Conservation (phyloP, 2,113 vertebrate species). For the Cyanistes caeruleus region DNA sequence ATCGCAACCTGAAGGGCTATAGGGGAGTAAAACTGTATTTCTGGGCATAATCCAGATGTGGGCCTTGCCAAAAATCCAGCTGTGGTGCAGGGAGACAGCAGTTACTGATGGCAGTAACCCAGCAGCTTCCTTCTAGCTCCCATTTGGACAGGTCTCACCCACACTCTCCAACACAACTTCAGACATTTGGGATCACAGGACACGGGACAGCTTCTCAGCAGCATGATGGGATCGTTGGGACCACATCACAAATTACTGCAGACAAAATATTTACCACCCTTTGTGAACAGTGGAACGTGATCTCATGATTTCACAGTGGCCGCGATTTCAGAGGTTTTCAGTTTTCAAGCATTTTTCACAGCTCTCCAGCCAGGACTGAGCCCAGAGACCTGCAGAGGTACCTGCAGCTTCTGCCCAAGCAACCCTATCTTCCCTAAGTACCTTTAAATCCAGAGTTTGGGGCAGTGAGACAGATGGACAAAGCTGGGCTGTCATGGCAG, state of each 20-base stretch:
- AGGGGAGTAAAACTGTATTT: not conserved
- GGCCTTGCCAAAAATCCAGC: not conserved
- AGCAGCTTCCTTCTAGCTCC: not conserved
- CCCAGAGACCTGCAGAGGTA: not conserved
- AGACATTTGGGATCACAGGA: fast-evolving
- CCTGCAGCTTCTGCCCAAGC: not conserved
- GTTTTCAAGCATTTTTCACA: not conserved
- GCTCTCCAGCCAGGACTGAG: not conserved
- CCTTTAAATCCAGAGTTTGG: not conserved
- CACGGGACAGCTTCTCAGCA: not conserved
- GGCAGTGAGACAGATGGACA: not conserved
- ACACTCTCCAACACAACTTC: not conserved
- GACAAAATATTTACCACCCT: not conserved
- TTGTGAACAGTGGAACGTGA: fast-evolving
- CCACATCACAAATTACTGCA: fast-evolving
- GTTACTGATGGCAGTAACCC: not conserved
- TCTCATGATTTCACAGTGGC: not conserved
- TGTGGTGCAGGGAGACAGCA: not conserved
- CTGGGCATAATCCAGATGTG: not conserved
- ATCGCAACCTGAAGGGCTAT: not conserved
- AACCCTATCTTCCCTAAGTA: fast-evolving
- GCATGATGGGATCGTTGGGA: not conserved
- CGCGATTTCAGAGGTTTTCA: fast-evolving
- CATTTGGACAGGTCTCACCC: not conserved
- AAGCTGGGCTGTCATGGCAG: not conserved